Conservation (phyloP, 2,113 vertebrate species). For the Cygnus atratus region DNA sequence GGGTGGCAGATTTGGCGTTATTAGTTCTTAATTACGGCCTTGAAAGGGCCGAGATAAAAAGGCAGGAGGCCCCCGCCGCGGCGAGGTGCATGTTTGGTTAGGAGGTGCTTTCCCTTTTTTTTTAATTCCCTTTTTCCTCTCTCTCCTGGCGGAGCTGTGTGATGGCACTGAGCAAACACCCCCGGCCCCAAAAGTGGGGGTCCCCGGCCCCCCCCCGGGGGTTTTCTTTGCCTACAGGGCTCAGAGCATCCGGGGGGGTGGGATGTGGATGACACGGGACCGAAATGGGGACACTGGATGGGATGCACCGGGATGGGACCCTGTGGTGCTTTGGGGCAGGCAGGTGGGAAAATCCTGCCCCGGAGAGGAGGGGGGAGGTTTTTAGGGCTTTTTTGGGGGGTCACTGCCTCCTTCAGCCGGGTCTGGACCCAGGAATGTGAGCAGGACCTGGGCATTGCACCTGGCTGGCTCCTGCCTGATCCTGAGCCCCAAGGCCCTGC, state of each 20-base stretch:
- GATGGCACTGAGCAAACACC: constrained; percentile 27
- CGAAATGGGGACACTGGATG: neutral
- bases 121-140: neutral
- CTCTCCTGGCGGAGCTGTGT: neutral
- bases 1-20: neutral
- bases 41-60: constrained; percentile 19
- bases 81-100: neutral
- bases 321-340: neutral
- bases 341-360: neutral
- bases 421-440: fast-evolving
- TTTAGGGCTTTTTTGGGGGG: neutral
- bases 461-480: neutral
- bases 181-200: neutral
- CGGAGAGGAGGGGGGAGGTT: fast-evolving
- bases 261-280: neutral
- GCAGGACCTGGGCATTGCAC: neutral
- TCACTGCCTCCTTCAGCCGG: fast-evolving
- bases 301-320: too few species aligned
- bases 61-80: neutral
- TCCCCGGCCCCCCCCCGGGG: neutral
- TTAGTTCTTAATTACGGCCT: neutral
- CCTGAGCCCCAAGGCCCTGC: neutral
- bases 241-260: neutral
- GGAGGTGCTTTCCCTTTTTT: constrained; percentile 27
- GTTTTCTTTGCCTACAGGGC: neutral